Evolutionary conservation across 2,797 vertebrate genomes (phyloP).

Genomic region (Bucorvus abyssinicus): DNA sequence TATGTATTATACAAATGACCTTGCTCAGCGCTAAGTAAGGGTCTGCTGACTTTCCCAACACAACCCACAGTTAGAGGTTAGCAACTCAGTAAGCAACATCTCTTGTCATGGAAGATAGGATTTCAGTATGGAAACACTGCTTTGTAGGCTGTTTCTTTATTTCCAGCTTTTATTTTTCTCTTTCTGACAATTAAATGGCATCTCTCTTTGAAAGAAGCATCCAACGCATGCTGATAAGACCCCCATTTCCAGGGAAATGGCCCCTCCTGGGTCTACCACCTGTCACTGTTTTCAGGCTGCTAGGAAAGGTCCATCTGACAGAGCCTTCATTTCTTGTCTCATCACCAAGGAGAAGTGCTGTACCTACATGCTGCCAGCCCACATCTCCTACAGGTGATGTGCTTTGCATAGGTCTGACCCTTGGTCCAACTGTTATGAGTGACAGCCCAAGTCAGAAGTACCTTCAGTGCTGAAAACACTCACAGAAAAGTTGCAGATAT

Average conservation of each 20-base stretch:
- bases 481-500: background rate
- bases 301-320: background rate
- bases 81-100: background rate
- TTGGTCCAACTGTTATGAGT: background rate
- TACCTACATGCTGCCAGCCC: background rate
- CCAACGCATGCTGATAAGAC: background rate
- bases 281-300: background rate
- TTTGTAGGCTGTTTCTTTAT: background rate
- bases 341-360: background rate
- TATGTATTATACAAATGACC: fast-evolving
- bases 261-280: background rate
- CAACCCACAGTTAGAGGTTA: background rate
- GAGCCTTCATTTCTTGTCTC: background rate
- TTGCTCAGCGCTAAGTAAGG: background rate
- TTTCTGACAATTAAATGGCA: background rate
- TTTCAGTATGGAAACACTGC: background rate
- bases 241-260: background rate
- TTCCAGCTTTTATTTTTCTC: background rate
- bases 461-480: background rate
- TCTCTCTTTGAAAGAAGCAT: background rate
- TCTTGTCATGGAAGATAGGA: background rate
- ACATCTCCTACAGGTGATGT: background rate
- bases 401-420: background rate
- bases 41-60: background rate
- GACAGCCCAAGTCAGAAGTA: background rate